phyloP scores from a whole-genome alignment of 2,888 invertebrate genomes.

The Quadroppia sp. region DNA sequence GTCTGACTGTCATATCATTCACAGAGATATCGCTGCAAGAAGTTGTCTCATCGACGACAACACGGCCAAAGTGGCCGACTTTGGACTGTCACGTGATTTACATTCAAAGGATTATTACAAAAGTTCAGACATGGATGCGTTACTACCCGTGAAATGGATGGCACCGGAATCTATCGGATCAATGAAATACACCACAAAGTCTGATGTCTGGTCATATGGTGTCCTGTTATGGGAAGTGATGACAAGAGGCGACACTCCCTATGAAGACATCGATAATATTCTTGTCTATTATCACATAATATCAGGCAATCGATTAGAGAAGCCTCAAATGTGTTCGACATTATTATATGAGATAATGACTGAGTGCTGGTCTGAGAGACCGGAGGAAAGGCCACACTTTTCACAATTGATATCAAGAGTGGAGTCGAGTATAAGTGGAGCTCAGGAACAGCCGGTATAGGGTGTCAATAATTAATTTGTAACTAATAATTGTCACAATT shows the following conservation, averaged over 20 bases:
- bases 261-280: slow-evolving; percentile 56
- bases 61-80: slow-evolving; percentile 58
- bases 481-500: too few relatives aligned
- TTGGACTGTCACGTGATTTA: slow-evolving; percentile 59
- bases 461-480: too few relatives aligned
- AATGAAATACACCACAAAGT: slow-evolving; percentile 52
- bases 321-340: too few relatives aligned
- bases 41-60: slow-evolving; percentile 57
- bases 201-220: too few relatives aligned
- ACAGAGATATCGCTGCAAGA: slow-evolving; percentile 58
- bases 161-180: slow-evolving; percentile 56
- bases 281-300: too few relatives aligned
- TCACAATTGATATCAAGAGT: too few relatives aligned
- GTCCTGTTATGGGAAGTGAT: slow-evolving; percentile 58
- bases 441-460: too few relatives aligned
- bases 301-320: too few relatives aligned
- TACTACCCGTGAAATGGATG: slow-evolving; percentile 58
- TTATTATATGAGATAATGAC: too few relatives aligned
- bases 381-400: too few relatives aligned
- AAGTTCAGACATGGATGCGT: slow-evolving; percentile 54
- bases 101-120: slow-evolving; percentile 57
- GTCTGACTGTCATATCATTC: slow-evolving; percentile 57
- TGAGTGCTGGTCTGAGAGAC: too few relatives aligned
- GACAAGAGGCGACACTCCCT: slow-evolving; percentile 56
- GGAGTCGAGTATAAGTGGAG: too few relatives aligned